phyloP scores from a whole-genome alignment of 2,113 vertebrate species.

The Poeciliopsis retropinna region DNA sequence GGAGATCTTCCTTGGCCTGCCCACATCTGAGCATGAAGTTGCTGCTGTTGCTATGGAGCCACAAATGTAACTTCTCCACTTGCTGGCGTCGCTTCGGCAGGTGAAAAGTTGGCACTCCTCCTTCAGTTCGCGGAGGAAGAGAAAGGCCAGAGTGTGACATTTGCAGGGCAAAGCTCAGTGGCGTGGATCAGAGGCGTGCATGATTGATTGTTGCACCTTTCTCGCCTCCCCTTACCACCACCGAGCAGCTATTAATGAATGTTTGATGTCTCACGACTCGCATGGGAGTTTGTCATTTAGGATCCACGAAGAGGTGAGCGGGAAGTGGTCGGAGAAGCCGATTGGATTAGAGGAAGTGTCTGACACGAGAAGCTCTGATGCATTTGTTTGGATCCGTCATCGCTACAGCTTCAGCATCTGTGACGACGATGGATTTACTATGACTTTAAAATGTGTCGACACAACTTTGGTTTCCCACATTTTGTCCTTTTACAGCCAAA shows the following conservation, averaged over 20 bases:
- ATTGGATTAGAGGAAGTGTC: neutral
- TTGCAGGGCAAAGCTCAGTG: conserved; percentile 67
- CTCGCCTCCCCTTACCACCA: neutral
- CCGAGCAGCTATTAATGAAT: conserved; percentile 42
- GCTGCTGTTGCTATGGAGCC: conserved; percentile 53
- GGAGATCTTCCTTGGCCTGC: conserved; percentile 4
- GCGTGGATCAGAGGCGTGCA: conserved; percentile 43
- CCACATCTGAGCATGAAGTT: conserved; percentile 55
- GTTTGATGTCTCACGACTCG: conserved; percentile 42
- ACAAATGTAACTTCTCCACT: conserved; percentile 40
- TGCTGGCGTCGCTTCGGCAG: conserved; percentile 23
- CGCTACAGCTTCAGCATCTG: neutral
- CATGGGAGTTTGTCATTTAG: conserved; percentile 14
- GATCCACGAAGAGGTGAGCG: conserved; percentile 10
- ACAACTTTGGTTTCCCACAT: neutral
- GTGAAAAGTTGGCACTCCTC: conserved; percentile 2
- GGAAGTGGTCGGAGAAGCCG: neutral
- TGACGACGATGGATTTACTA: neutral
- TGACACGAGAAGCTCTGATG: conserved; percentile 8
- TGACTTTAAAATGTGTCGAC: neutral
- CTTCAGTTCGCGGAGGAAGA: neutral
- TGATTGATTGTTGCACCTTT: conserved; percentile 41
- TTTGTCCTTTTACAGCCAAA: neutral
- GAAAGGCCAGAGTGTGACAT: conserved; percentile 55
- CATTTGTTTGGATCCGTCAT: neutral